Base-by-base conservation (phyloP, 2,888 invertebrate species). In the Junonia oenone region DNA sequence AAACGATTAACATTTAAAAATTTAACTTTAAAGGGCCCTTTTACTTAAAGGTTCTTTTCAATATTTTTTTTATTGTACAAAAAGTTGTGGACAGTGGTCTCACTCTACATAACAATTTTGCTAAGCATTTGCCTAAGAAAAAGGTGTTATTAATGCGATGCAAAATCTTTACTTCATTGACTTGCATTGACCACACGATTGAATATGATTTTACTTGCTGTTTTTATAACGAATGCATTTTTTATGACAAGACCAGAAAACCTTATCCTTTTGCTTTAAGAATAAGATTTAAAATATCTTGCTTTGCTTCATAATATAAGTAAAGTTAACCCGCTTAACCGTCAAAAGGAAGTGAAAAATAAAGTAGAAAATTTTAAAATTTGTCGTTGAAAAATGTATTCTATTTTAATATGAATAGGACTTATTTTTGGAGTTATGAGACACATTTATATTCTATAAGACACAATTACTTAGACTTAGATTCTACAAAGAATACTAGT, bases 221-320 rank as follows among this genome's bases (percentile, higher is more conserved):
- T n/a, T n/a, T n/a, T n/a, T n/a, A n/a, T n/a, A n/a, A n/a, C n/a
- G n/a, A n/a, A n/a, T n/a, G n/a, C n/a, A n/a, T n/a, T n/a, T n/a
- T n/a, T n/a, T n/a, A n/a, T n/a, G n/a, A n/a, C n/a, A 33, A 56
- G 43, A 37, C 26, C 11, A 43, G 40, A 38, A 45, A 53, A 48
- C 37, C 27, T 8, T 15, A 8, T 8, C 15, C 15, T 37, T 8
- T 31, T 4, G 0, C 6, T 14, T n/a, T 1, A 8, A 5, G 2
- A 9, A 13, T 40, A 19, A 15, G 29, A 15, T 27, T 19, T 13
- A 15, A 40, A 50, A 17, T 50, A 2, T 15, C 2, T 50, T 1
- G 38, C 6, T 27, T 15, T 17, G 1, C 1, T 19, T 29, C 9
- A 9, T 35, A n/a, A n/a, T n/a, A n/a, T n/a, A 13, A 13, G 6